Evolutionary conservation across 2,113 vertebrate genomes (phyloP).

Genomic region (Holacanthus passer): DNA sequence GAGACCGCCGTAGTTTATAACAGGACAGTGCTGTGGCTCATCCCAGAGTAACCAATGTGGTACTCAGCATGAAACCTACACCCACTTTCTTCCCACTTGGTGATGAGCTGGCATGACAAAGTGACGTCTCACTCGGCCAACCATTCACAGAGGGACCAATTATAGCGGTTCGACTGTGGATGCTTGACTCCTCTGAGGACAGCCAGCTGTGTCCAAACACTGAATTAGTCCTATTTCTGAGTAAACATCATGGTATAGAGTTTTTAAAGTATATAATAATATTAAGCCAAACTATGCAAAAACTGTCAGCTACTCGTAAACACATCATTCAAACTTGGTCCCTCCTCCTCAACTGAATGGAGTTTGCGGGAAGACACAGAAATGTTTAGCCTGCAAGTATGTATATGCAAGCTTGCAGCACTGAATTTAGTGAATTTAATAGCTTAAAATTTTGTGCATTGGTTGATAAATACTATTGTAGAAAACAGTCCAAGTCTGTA

Average conservation of each 20-base stretch:
- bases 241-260: slow-evolving; percentile 17
- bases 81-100: slow-evolving; percentile 52
- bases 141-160: slow-evolving; percentile 45
- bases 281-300: too few relatives aligned
- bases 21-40: slow-evolving; percentile 58
- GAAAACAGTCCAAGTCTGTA: too few relatives aligned
- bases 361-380: too few relatives aligned
- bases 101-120: slow-evolving; percentile 63
- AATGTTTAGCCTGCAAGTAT: too few relatives aligned
- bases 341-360: too few relatives aligned
- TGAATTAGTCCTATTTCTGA: slow-evolving; percentile 41
- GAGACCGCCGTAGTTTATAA: slow-evolving; percentile 54
- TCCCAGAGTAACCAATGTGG: slow-evolving; percentile 63
- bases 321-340: too few relatives aligned
- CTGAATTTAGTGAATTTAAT: too few relatives aligned
- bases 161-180: slow-evolving; percentile 41
- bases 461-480: too few relatives aligned
- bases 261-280: slow-evolving; percentile 38
- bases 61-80: slow-evolving; percentile 61
- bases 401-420: too few relatives aligned
- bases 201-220: slow-evolving; percentile 27
- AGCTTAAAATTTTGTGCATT: too few relatives aligned
- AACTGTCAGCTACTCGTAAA: too few relatives aligned
- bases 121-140: slow-evolving; percentile 68
- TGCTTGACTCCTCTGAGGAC: slow-evolving; percentile 36